phyloP scores from a whole-genome alignment of 2,888 invertebrate species.

The Athalia circularis region DNA sequence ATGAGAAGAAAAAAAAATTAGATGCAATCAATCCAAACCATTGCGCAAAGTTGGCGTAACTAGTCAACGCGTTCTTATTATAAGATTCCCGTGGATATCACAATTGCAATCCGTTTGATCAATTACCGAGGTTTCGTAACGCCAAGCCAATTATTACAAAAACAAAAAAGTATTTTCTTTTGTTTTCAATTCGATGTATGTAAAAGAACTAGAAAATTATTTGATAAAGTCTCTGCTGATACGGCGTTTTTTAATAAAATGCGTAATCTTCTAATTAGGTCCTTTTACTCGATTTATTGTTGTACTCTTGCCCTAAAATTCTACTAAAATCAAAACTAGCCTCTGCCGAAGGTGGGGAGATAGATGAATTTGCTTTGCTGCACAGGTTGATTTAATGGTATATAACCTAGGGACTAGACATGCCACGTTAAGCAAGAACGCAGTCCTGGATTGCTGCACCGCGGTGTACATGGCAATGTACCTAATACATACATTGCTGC shows the following conservation, averaged over 20 bases:
- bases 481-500: not conserved
- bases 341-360: not conserved
- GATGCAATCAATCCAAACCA: too few relatives aligned
- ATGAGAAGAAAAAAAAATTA: too few relatives aligned
- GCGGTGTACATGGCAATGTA: not conserved
- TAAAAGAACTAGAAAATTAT: not conserved
- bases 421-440: slow-evolving; percentile 33
- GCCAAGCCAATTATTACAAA: too few relatives aligned
- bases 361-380: not conserved
- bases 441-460: slow-evolving; percentile 14
- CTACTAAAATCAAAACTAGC: slow-evolving; percentile 18
- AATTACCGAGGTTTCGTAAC: too few relatives aligned
- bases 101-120: too few relatives aligned
- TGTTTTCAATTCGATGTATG: too few relatives aligned
- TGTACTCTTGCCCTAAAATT: not conserved
- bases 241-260: not conserved
- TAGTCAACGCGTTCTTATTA: too few relatives aligned
- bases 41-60: too few relatives aligned
- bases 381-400: not conserved
- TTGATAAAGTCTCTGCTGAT: not conserved
- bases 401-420: slow-evolving; percentile 29
- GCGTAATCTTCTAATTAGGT: not conserved
- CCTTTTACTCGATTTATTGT: not conserved
- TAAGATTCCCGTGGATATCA: too few relatives aligned
- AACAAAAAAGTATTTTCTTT: too few relatives aligned